Evolutionary conservation across 1,140 invertebrate species (phyloP).

Genomic region (Hypsibius dujardini): DNA sequence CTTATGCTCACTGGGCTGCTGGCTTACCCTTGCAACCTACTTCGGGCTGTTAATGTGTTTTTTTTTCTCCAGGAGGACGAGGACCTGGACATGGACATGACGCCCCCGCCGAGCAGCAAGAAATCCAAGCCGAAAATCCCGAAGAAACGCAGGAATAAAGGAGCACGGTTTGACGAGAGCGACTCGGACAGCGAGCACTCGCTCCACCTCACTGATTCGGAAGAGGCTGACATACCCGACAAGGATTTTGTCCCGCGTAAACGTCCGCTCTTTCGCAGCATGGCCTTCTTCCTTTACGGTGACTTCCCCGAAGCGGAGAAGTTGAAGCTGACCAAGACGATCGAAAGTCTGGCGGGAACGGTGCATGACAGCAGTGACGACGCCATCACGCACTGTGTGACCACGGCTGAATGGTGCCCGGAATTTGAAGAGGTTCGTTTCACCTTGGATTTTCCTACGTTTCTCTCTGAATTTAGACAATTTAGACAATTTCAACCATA

Average conservation of each 20-base stretch:
- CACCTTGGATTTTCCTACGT: slow-evolving; percentile 17
- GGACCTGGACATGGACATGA: slow-evolving; percentile 12
- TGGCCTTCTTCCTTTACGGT: slow-evolving; percentile 33
- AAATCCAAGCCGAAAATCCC: slow-evolving; percentile 16
- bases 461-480: neutral
- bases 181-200: slow-evolving; percentile 21
- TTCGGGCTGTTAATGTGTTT: no score
- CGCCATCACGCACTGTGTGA: slow-evolving; percentile 15
- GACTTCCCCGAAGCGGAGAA: slow-evolving; percentile 24
- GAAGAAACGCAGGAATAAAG: neutral
- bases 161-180: slow-evolving; percentile 11
- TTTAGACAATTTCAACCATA: no score
- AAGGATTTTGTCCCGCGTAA: slow-evolving; percentile 18
- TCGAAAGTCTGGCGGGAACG: slow-evolving; percentile 23
- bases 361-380: slow-evolving; percentile 33
- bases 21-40: neutral
- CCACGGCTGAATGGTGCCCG: neutral
- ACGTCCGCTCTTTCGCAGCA: slow-evolving; percentile 27
- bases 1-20: slow-evolving; percentile 22
- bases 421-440: neutral
- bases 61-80: no score
- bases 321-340: slow-evolving; percentile 23
- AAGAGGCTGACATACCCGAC: slow-evolving; percentile 31
- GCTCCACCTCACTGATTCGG: slow-evolving; percentile 25
- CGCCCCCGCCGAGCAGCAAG: slow-evolving; percentile 16